A percentile compares a stretch with the other conserved stretches of the same genome.
Evolutionary conservation across 2,888 invertebrate genomes (phyloP).

Genomic region (Beris morrisii): DNA sequence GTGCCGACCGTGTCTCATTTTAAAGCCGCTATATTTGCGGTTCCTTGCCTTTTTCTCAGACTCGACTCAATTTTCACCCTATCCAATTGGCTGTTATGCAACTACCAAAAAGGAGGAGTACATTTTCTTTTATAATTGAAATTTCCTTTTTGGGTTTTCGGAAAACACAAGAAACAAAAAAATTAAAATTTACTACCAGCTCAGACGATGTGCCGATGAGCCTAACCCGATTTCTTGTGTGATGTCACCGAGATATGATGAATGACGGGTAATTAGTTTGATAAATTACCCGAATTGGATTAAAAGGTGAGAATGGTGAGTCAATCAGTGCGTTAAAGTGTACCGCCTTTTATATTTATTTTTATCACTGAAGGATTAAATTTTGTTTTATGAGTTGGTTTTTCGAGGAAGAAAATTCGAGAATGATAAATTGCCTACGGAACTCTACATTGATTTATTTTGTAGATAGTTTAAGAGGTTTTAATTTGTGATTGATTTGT

Average conservation of each 20-base stretch:
- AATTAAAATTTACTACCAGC: background rate
- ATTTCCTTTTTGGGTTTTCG: slow-evolving; percentile 17
- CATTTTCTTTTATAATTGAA: slow-evolving; percentile 28
- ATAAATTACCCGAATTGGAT: slow-evolving; percentile 33
- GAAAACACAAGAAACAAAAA: slow-evolving; percentile 15
- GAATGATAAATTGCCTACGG: no score
- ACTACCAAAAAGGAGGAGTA: slow-evolving; percentile 14
- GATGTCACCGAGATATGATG: slow-evolving; percentile 30
- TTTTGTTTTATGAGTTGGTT: slow-evolving; percentile 2
- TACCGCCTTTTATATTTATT: slow-evolving; percentile 34
- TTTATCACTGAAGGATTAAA: slow-evolving; percentile 35
- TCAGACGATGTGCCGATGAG: no score
- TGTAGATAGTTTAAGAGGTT: no score
- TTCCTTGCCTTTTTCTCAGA: slow-evolving; percentile 16
- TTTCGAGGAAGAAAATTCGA: background rate
- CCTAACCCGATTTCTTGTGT: no score
- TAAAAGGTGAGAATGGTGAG: slow-evolving; percentile 37
- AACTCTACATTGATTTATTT: no score
- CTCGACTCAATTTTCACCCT: slow-evolving; percentile 12
- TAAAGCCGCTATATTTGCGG: background rate
- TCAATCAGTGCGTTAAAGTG: slow-evolving; percentile 34
- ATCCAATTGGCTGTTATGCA: slow-evolving; percentile 13
- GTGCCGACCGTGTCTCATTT: background rate
- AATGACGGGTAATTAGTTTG: slow-evolving; percentile 34
- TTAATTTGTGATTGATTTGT: no score